Conservation (phyloP, 2,113 vertebrate genomes). For the Poecile atricapillus region DNA sequence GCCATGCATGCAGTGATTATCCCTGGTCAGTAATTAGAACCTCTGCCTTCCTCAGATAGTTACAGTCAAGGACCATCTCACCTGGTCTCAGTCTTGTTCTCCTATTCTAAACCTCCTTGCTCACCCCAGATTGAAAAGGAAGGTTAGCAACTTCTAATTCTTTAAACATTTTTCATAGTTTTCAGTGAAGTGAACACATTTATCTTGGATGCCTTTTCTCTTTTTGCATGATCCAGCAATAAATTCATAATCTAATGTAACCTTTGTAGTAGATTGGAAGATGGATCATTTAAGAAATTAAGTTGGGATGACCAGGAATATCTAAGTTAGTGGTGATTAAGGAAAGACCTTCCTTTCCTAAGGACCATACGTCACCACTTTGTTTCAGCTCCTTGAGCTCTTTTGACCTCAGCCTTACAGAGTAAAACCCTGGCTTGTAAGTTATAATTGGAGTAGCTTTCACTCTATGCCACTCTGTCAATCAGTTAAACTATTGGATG, state of each 20-base stretch:
- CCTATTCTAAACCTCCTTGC: background rate
- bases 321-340: background rate
- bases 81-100: background rate
- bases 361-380: background rate
- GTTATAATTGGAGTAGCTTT: background rate
- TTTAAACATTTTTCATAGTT: background rate
- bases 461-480: background rate
- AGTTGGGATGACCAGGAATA: background rate
- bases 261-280: background rate
- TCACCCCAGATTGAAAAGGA: background rate
- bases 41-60: background rate
- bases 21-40: background rate
- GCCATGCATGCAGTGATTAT: background rate
- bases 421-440: background rate
- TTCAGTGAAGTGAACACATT: background rate
- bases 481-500: background rate
- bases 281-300: background rate
- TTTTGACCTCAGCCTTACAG: background rate
- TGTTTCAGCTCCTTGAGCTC: background rate
- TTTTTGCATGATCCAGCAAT: background rate
- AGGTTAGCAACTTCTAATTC: background rate
- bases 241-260: background rate
- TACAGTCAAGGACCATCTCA: background rate
- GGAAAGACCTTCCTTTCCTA: background rate
- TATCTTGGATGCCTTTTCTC: background rate